Base-by-base conservation (phyloP, 2,113 vertebrate genomes). In the Trinectes maculatus region DNA sequence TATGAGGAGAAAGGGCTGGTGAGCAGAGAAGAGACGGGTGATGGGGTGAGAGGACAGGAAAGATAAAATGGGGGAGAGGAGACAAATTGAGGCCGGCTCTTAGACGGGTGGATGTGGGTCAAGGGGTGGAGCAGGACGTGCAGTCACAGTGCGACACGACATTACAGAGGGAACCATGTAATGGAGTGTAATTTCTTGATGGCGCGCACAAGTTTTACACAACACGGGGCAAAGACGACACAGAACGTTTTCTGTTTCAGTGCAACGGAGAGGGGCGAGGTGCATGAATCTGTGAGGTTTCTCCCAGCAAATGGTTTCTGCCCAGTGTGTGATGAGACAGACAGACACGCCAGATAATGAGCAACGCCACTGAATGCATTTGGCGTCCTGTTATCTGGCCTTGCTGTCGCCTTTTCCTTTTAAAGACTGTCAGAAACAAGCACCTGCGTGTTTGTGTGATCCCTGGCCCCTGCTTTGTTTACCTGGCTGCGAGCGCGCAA, bases 401-500 rank as follows among this genome's bases (percentile, higher is more conserved):
- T 78, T 62, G 77, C 70, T 72, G 62, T 68, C 69, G 13, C 56
- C 37, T 69, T 81, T 56, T 72, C 61, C 67, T 51, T 78, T 60
- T 85, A 79, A 87, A 83, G 79, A 82, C 77, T 82, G 37, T 21
- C 59, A 86, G 47, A 77, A 59, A 67, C 71, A 77, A 65, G 63
- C 8, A 10, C 46, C 71, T 33, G 65, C 67, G 74, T 72, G 42
- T 59, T 62, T 49, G 28, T 22, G 16, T 67, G 64, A 48, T 73
- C 76, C 63, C 77, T 60, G 71, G 26, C 68, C 67, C 48, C 63
- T 61, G 61, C 40, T 65, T 22, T 72, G 42, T 76, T 70, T 53
- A 53, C 28, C 65, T 66, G 57, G 44, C 64, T 78, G 53, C 12
- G 25, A 36, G 61, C 37, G 65, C 53, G 52, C 9, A 44, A 21